Evolutionary conservation across 2,797 vertebrate species (phyloP).

Genomic region (Phoeniculus purpureus): DNA sequence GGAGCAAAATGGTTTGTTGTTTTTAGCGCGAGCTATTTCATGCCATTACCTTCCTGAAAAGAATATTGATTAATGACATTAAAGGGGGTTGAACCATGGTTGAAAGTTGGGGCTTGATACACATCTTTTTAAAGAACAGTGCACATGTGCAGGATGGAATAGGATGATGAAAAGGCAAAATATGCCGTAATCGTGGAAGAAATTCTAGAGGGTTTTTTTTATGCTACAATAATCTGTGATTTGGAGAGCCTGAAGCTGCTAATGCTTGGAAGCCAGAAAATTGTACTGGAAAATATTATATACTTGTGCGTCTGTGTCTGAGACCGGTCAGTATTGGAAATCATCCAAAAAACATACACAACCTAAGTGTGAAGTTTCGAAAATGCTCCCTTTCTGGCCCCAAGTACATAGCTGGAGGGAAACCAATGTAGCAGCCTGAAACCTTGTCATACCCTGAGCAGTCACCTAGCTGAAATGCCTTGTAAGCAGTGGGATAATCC

Average conservation of each 20-base stretch:
- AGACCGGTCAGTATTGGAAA: conserved; percentile 28
- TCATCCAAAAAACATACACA: not conserved
- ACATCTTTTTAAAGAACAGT: not conserved
- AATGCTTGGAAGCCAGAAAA: not conserved
- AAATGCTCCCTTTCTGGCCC: not conserved
- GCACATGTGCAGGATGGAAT: not conserved
- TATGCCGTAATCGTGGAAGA: not conserved
- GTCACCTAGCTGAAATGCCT: conserved; percentile 10
- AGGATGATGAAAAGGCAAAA: not conserved
- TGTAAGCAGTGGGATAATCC: not conserved
- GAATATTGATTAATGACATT: not conserved
- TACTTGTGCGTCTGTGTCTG: conserved; percentile 3
- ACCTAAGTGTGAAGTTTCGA: not conserved
- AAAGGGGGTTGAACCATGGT: not conserved
- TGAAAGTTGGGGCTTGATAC: not conserved
- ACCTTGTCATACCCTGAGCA: not conserved
- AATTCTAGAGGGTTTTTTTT: not conserved
- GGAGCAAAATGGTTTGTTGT: not conserved
- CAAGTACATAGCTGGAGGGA: not conserved
- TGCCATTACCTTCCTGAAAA: not conserved
- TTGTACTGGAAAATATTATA: not conserved
- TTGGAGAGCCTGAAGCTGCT: not conserved
- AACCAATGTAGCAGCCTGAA: not conserved
- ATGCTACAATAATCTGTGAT: not conserved
- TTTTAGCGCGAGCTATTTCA: not conserved